These are phyloP conservation scores for Nymphalis urticae DNA, from an alignment of 2,888 invertebrate genomes.

Conservation along the genomic window DNA sequence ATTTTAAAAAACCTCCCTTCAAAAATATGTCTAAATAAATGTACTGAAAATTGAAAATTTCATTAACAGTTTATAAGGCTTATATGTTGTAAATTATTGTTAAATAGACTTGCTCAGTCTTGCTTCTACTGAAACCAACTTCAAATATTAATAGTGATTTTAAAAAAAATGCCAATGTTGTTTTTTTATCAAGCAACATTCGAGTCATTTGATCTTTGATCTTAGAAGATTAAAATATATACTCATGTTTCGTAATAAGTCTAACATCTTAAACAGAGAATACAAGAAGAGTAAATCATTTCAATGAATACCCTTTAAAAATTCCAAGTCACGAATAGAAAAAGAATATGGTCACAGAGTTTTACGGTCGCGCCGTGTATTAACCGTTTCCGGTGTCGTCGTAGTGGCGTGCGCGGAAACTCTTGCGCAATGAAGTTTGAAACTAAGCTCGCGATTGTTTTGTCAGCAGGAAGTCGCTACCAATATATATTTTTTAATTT, in stretches of 20 bases:
- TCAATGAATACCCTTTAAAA: slow-evolving; percentile 23
- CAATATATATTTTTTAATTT: slow-evolving; percentile 7
- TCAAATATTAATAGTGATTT: no score
- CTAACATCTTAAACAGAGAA: background rate
- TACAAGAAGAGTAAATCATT: slow-evolving; percentile 12
- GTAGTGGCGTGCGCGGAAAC: slow-evolving; percentile 27
- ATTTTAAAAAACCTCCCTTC: no score
- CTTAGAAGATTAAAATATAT: background rate
- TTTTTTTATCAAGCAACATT: background rate
- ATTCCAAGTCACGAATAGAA: slow-evolving; percentile 35
- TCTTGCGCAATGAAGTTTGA: slow-evolving; percentile 29
- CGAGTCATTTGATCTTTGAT: background rate
- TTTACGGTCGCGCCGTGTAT: slow-evolving; percentile 35
- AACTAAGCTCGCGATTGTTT: slow-evolving; percentile 21
- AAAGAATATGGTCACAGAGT: slow-evolving; percentile 31
- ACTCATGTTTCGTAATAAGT: background rate
- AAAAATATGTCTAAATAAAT: no score
- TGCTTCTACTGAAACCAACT: no score
- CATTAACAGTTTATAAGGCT: no score
- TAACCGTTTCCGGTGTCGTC: slow-evolving; percentile 38
- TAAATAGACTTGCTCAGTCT: no score
- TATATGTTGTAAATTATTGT: no score
- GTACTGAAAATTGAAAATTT: no score
- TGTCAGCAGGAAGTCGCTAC: slow-evolving; percentile 17
- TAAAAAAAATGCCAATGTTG: no score